A percentile compares a stretch with the other conserved stretches of the same genome.
These are phyloP conservation scores for Babyrousa celebensis DNA, from an alignment of 2,797 vertebrate species.

Conservation along the genomic window DNA sequence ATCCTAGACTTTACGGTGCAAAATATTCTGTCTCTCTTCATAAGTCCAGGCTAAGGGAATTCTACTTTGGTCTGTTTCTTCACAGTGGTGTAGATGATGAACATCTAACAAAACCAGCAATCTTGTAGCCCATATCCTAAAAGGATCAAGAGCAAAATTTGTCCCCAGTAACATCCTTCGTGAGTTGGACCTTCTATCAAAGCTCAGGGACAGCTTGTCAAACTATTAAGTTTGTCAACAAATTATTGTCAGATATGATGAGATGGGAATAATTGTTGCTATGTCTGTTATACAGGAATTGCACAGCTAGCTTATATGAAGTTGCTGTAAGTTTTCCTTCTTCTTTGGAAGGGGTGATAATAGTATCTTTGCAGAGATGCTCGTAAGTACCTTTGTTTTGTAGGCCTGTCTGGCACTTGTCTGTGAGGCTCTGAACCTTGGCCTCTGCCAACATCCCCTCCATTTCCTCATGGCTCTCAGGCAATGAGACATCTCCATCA, in stretches of 20 bases:
- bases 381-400: slow-evolving; percentile 95
- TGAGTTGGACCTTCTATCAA: slow-evolving; percentile 96
- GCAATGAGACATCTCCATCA: slow-evolving; percentile 93
- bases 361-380: slow-evolving; percentile 95
- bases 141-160: slow-evolving; percentile 97
- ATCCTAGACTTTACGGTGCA: slow-evolving; percentile 95
- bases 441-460: slow-evolving; percentile 95
- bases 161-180: slow-evolving; percentile 95
- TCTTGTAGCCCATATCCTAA: slow-evolving; percentile 95
- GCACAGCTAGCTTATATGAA: slow-evolving; percentile 95
- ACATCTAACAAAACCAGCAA: slow-evolving; percentile 96
- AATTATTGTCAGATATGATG: slow-evolving; percentile 96
- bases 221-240: slow-evolving; percentile 96
- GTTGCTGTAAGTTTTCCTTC: slow-evolving; percentile 95
- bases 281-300: slow-evolving; percentile 95
- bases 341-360: slow-evolving; percentile 95
- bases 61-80: slow-evolving; percentile 97
- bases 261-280: slow-evolving; percentile 96
- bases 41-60: slow-evolving; percentile 96
- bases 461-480: slow-evolving; percentile 93
- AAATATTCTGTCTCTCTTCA: slow-evolving; percentile 96
- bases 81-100: slow-evolving; percentile 96
- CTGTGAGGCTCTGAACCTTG: slow-evolving; percentile 94
- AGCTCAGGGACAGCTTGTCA: slow-evolving; percentile 95
- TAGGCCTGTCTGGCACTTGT: slow-evolving; percentile 94